Evolutionary conservation across 1,140 invertebrate genomes (phyloP).

Genomic region (Ladona fulva): DNA sequence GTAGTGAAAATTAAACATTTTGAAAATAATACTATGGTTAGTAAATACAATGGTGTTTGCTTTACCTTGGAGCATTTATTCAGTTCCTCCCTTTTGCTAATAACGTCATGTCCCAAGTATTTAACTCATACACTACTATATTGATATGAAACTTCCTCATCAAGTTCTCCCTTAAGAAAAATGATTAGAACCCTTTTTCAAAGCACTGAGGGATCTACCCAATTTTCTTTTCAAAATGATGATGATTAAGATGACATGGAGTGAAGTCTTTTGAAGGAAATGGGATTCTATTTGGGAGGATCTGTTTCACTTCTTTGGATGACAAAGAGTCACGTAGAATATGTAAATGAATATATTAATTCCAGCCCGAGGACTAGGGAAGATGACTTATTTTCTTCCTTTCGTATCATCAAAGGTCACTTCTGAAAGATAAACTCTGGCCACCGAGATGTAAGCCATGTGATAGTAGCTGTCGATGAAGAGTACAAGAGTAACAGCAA

Average conservation of each 20-base stretch:
- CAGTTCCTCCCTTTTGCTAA: background rate
- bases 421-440: background rate
- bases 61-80: background rate
- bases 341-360: background rate
- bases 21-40: background rate
- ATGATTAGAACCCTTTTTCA: background rate
- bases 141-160: background rate
- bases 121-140: background rate
- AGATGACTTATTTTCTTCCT: background rate
- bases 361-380: background rate
- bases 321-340: background rate
- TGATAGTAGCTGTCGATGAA: constrained; percentile 61
- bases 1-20: background rate
- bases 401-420: background rate
- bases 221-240: background rate
- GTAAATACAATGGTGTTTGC: background rate
- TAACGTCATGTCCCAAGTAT: background rate
- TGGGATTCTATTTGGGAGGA: background rate
- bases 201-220: background rate
- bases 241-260: background rate
- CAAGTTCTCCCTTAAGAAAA: background rate
- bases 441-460: constrained; percentile 35
- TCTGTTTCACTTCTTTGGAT: background rate
- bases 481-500: constrained; percentile 84
- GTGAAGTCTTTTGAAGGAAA: background rate